Evolutionary conservation across 2,113 vertebrate genomes (phyloP).

Genomic region (Muntiacus reevesi): DNA sequence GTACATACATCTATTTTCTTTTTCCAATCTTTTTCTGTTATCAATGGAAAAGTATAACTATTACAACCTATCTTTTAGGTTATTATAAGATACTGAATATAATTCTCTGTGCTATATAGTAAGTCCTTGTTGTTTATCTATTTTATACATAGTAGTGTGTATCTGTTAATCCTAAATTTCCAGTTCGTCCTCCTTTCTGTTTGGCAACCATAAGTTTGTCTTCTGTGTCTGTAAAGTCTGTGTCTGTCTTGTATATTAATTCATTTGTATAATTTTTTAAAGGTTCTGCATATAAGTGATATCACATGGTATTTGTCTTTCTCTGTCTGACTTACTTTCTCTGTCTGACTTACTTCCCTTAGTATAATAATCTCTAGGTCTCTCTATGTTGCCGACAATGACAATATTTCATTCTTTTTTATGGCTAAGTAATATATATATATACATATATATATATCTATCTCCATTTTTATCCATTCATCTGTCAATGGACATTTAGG

Average conservation of each 20-base stretch:
- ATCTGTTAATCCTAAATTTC: not conserved
- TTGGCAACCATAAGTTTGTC: not conserved
- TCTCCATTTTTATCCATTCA: not conserved
- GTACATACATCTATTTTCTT: not conserved
- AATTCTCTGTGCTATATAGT: not conserved
- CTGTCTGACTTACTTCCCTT: not conserved
- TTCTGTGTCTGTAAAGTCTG: not conserved
- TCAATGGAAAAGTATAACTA: not conserved
- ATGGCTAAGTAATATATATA: not conserved
- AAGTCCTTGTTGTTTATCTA: not conserved
- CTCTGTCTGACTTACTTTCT: not conserved
- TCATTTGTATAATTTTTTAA: not conserved
- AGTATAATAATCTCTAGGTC: not conserved
- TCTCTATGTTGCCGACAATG: not conserved
- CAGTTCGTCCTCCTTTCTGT: not conserved
- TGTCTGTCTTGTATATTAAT: not conserved
- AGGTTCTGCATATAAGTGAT: not conserved
- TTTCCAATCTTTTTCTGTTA: not conserved
- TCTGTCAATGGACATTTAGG: not conserved
- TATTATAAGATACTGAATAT: not conserved
- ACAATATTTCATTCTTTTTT: not conserved
- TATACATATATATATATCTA: not conserved
- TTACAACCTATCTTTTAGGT: not conserved
- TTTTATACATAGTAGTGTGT: not conserved
- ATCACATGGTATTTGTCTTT: not conserved